Conservation (phyloP, 2,888 invertebrate species). For the Gnatocerus cornutus region DNA sequence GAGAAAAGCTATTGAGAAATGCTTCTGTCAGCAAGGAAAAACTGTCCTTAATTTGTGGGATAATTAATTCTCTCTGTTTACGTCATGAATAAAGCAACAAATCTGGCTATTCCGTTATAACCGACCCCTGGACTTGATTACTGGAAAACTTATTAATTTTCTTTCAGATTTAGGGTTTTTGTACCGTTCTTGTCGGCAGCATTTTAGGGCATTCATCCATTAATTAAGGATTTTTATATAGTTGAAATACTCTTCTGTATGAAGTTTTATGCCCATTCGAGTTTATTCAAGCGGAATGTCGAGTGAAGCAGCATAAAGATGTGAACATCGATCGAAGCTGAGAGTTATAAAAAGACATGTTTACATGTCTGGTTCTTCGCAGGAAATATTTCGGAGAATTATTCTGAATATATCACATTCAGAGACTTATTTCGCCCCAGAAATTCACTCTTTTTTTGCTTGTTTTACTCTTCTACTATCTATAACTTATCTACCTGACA, state of each 20-base stretch:
- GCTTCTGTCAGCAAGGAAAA: constrained; percentile 8
- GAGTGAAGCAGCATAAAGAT: constrained; percentile 55
- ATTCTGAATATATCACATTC: constrained; percentile 57
- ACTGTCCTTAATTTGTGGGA: constrained; percentile 8
- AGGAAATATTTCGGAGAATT: constrained; percentile 54
- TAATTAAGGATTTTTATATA: constrained; percentile 48
- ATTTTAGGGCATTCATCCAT: constrained; percentile 45
- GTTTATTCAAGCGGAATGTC: constrained; percentile 52
- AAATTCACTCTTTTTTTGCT: constrained; percentile 35
- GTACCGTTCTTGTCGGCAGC: not conserved
- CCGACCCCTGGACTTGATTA: constrained; percentile 5
- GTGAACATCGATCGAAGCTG: constrained; percentile 53
- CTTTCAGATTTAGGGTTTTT: constrained; percentile 11
- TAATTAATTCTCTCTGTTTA: constrained; percentile 31
- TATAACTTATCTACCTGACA: constrained; percentile 50
- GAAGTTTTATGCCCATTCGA: constrained; percentile 48
- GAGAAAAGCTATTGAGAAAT: constrained; percentile 21
- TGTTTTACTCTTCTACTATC: constrained; percentile 31
- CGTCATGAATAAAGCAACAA: constrained; percentile 13
- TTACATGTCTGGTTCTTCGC: constrained; percentile 54
- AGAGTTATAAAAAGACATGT: constrained; percentile 56
- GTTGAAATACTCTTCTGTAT: constrained; percentile 45
- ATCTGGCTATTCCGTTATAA: not conserved
- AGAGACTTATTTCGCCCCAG: constrained; percentile 39
- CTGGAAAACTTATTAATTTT: constrained; percentile 20